phyloP scores from a whole-genome alignment of 1,140 invertebrate species.

The Trialeurodes vaporariorum region DNA sequence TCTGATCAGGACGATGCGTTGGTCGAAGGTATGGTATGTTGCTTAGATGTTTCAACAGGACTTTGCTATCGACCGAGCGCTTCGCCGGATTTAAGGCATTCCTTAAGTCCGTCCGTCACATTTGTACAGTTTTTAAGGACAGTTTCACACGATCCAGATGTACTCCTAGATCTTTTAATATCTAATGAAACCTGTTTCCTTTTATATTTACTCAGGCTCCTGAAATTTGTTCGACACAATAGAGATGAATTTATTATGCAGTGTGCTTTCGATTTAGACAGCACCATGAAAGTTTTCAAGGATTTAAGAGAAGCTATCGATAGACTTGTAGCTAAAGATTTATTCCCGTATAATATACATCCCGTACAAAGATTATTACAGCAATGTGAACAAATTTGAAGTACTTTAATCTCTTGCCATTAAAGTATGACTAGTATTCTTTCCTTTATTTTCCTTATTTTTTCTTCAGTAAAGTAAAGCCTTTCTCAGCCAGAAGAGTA shows the following conservation, averaged over 20 bases:
- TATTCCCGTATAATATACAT: constrained; percentile 83
- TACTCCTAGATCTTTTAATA: constrained; percentile 73
- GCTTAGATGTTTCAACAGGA: constrained; percentile 71
- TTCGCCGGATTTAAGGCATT: constrained; percentile 58
- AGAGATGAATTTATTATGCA: constrained; percentile 69
- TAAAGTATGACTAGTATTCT: no score
- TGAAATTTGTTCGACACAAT: constrained; percentile 73
- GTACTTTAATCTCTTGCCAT: no score
- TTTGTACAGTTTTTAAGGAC: constrained; percentile 74
- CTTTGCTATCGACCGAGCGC: constrained; percentile 63
- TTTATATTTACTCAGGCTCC: constrained; percentile 68
- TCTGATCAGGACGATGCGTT: constrained; percentile 82
- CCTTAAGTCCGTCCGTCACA: constrained; percentile 68
- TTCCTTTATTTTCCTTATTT: no score
- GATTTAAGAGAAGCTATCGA: constrained; percentile 65
- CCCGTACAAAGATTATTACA: constrained; percentile 71
- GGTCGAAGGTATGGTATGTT: constrained; percentile 86
- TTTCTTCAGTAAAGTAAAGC: no score
- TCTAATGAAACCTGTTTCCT: constrained; percentile 87
- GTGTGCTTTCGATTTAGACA: constrained; percentile 62
- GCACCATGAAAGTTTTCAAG: constrained; percentile 72
- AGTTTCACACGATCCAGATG: constrained; percentile 67
- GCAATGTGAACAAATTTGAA: constrained; percentile 69
- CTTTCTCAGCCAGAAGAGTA: no score
- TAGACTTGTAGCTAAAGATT: constrained; percentile 61